Conservation (phyloP, 1,140 invertebrate species). For the honey bee (Apis mellifera) region DNA sequence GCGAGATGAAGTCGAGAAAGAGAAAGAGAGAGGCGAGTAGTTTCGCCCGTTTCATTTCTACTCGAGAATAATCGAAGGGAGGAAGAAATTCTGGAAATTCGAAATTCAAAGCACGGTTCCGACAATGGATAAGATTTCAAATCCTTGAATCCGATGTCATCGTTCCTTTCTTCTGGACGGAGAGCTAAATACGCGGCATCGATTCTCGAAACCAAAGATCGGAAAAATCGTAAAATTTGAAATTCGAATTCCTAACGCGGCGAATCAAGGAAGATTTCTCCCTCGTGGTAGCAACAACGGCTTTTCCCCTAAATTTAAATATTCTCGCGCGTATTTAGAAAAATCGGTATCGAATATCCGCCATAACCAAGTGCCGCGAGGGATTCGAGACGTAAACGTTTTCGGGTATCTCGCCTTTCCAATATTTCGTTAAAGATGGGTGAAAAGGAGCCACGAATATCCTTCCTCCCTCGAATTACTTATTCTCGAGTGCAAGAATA, state of each 20-base stretch:
- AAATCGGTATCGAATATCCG: constrained; percentile 49
- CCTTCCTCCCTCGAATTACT: constrained; percentile 32
- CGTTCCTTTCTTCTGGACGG: not conserved
- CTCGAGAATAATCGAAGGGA: too few relatives aligned
- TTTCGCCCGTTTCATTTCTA: too few relatives aligned
- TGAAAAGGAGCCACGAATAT: constrained; percentile 30
- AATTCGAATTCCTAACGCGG: constrained; percentile 20
- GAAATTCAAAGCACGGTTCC: not conserved
- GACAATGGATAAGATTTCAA: not conserved
- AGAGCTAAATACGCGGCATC: not conserved
- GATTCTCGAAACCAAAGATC: not conserved
- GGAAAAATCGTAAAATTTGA: constrained; percentile 25
- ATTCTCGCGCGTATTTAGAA: constrained; percentile 36
- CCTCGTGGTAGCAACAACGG: not conserved
- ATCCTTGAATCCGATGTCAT: not conserved
- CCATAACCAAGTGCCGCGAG: constrained; percentile 19
- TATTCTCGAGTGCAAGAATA: not conserved
- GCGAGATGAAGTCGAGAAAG: too few relatives aligned
- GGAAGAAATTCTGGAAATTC: not conserved
- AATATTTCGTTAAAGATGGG: constrained; percentile 41
- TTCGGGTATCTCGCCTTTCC: constrained; percentile 16
- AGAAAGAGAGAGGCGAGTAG: not conserved
- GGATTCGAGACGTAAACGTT: constrained; percentile 46
- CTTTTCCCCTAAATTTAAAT: constrained; percentile 19
- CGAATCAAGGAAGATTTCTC: constrained; percentile 5